Conservation (phyloP, 2,113 vertebrate genomes). For the Dasyurus viverrinus region DNA sequence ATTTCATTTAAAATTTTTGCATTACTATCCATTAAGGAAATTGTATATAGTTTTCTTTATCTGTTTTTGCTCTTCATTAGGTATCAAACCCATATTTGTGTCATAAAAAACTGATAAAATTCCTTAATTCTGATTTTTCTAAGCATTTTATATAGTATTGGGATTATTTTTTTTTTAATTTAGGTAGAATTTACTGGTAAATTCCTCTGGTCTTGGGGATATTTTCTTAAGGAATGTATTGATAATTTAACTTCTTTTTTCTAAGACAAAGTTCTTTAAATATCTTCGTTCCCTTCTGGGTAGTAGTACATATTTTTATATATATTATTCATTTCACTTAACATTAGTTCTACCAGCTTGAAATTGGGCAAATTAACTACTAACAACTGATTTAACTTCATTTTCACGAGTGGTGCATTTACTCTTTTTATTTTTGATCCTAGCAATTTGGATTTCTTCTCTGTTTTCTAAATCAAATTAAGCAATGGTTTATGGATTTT, state of each 20-base stretch:
- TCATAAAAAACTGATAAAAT: neutral
- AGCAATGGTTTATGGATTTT: neutral
- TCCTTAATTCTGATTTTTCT: too few relatives aligned
- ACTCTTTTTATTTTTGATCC: neutral
- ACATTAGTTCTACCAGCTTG: neutral
- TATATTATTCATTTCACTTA: neutral
- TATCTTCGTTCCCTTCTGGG: neutral
- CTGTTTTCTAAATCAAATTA: neutral
- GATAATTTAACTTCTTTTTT: neutral
- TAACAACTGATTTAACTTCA: neutral
- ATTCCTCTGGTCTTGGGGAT: neutral
- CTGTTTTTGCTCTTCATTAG: neutral
- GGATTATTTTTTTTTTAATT: neutral
- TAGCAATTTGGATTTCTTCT: neutral
- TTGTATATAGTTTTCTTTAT: neutral
- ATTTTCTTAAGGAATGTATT: neutral
- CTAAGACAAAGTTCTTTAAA: neutral
- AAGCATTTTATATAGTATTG: neutral
- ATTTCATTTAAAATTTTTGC: neutral
- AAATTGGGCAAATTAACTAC: neutral
- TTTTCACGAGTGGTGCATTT: neutral
- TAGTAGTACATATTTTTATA: neutral
- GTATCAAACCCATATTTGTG: neutral
- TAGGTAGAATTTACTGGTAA: neutral
- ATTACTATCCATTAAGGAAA: neutral